Evolutionary conservation across 1,140 invertebrate genomes (phyloP).

Genomic region (Sycophila sp.): DNA sequence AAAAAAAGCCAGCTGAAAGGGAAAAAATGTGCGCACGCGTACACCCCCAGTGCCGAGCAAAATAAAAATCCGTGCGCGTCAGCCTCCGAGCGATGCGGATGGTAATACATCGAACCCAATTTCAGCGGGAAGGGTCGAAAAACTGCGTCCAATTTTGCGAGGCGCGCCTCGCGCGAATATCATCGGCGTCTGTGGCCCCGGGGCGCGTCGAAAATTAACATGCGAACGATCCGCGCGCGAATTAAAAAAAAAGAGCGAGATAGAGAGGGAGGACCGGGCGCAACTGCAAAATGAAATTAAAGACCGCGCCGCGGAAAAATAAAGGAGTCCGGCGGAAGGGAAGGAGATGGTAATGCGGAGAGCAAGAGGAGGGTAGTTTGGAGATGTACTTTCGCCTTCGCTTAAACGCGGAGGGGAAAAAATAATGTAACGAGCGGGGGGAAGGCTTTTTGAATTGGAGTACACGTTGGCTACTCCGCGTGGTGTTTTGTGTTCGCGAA

Average conservation of each 20-base stretch:
- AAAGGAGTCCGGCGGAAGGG: background rate
- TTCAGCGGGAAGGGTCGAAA: slow-evolving; percentile 5
- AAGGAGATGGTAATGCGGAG: too few species aligned
- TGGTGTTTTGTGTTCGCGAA: too few species aligned
- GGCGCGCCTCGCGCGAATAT: slow-evolving; percentile 47
- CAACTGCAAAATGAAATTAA: slow-evolving; percentile 52
- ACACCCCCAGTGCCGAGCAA: too few species aligned
- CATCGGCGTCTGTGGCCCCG: slow-evolving; percentile 58
- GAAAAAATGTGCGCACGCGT: background rate
- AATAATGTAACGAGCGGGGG: background rate
- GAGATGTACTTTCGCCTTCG: background rate
- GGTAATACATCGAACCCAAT: slow-evolving; percentile 31
- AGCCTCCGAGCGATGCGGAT: slow-evolving; percentile 14
- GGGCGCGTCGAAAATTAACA: slow-evolving; percentile 62
- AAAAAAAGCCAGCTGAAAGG: slow-evolving; percentile 11
- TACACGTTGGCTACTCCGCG: too few species aligned
- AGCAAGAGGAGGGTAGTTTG: too few species aligned
- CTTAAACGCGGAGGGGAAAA: background rate
- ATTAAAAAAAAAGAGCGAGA: slow-evolving; percentile 15
- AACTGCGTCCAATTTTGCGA: slow-evolving; percentile 6
- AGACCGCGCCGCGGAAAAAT: slow-evolving; percentile 36
- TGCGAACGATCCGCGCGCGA: slow-evolving; percentile 53
- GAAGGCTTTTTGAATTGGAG: too few species aligned
- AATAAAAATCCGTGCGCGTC: background rate
- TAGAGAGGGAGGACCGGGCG: background rate